Evolutionary conservation across 2,113 vertebrate species (phyloP).

Genomic region (Urocitellus parryii): DNA sequence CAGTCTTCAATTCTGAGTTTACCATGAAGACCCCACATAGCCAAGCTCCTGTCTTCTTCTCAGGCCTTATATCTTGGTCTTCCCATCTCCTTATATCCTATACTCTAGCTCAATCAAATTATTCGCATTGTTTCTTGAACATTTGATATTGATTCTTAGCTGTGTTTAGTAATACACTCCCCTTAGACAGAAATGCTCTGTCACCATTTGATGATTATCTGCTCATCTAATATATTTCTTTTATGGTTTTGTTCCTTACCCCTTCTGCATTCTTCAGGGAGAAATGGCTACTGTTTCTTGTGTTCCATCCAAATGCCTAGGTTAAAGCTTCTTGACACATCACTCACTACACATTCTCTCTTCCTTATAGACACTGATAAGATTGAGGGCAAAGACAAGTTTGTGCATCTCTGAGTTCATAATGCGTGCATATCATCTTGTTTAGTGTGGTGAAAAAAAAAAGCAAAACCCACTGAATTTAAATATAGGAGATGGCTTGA

Average conservation of each 20-base stretch:
- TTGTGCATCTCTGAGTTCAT: background rate
- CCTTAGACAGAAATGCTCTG: background rate
- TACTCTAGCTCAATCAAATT: background rate
- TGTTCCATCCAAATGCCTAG: background rate
- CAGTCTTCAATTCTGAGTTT: background rate
- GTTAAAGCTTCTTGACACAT: background rate
- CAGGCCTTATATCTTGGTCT: background rate
- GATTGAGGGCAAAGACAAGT: background rate
- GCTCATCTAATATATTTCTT: background rate
- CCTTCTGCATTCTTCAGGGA: background rate
- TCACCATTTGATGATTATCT: background rate
- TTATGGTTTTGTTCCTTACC: background rate
- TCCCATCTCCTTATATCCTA: background rate
- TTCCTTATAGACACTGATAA: background rate
- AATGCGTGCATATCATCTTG: background rate
- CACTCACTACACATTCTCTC: background rate
- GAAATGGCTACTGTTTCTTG: background rate
- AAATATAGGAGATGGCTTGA: background rate
- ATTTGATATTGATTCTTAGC: background rate
- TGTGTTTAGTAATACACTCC: background rate
- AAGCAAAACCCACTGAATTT: background rate
- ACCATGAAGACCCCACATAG: background rate
- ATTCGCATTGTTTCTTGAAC: background rate
- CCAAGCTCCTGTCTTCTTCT: background rate
- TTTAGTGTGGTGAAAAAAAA: background rate